A percentile compares a stretch with the other conserved stretches of the same genome.
phyloP scores from a whole-genome alignment of 1,140 invertebrate genomes.

The Diachasmimorpha longicaudata region DNA sequence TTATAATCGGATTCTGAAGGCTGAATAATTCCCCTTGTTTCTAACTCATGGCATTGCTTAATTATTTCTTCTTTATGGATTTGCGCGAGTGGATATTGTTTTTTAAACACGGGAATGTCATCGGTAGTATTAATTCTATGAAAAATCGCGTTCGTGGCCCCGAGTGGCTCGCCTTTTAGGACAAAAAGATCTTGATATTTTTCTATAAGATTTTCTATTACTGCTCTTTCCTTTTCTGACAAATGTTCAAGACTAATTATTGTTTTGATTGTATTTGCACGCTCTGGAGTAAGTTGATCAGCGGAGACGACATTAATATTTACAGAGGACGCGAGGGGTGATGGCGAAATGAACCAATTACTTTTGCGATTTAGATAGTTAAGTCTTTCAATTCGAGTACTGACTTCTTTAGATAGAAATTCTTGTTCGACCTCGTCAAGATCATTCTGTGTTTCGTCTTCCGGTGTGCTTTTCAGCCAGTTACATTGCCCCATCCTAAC shows the following conservation, averaged over 20 bases:
- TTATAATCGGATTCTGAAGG: not conserved
- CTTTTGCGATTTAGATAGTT: not conserved
- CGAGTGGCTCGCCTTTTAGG: not conserved
- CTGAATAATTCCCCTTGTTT: conserved; percentile 7
- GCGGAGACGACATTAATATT: not conserved
- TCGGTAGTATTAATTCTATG: not conserved
- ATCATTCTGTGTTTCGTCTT: not conserved
- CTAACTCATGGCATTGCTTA: not conserved
- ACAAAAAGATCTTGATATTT: not conserved
- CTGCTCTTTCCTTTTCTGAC: not conserved
- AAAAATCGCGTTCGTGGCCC: not conserved
- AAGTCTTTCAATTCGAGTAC: not conserved
- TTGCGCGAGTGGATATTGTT: conserved; percentile 3
- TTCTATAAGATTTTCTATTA: not conserved
- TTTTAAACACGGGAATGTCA: not conserved
- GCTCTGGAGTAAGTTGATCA: not conserved
- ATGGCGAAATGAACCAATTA: not conserved
- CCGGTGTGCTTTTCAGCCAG: not conserved
- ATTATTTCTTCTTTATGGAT: conserved; percentile 16
- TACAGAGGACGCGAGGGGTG: not conserved
- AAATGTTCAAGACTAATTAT: not conserved
- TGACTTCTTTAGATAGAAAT: not conserved
- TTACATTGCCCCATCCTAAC: not conserved
- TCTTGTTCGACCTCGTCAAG: not conserved
- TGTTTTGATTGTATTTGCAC: not conserved